Conservation (phyloP, 2,888 invertebrate species). For the Sipha maydis region DNA sequence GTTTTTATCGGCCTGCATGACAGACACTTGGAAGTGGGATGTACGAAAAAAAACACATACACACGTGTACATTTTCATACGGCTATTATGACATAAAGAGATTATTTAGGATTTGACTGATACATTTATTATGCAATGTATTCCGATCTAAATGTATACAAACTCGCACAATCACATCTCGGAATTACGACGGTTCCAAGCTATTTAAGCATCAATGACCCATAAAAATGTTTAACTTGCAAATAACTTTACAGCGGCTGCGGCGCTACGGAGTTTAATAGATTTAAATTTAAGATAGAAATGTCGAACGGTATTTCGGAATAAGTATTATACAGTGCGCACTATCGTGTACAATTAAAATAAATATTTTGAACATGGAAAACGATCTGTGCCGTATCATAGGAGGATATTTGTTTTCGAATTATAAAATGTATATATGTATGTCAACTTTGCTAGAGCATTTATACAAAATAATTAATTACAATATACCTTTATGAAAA, state of each 20-base stretch:
- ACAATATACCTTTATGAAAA: no score
- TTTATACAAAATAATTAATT: no score
- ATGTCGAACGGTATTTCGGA: no score
- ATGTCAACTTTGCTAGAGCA: no score
- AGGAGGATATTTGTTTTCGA: no score
- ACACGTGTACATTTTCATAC: neutral
- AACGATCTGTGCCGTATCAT: no score
- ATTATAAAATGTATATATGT: no score
- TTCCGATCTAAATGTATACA: neutral
- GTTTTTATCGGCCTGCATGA: slow-evolving; percentile 44
- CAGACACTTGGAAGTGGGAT: slow-evolving; percentile 11
- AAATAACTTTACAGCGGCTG: neutral
- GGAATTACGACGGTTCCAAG: neutral
- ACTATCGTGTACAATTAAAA: no score
- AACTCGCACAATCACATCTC: neutral
- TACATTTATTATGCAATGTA: slow-evolving; percentile 31
- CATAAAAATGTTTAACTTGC: neutral
- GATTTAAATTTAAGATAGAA: no score
- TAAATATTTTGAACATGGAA: no score
- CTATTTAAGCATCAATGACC: neutral
- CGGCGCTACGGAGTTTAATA: neutral
- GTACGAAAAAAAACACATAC: neutral
- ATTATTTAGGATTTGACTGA: neutral
- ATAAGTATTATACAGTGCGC: no score
- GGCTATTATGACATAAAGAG: slow-evolving; percentile 1